Conservation (phyloP, 1,140 invertebrate genomes). For the Microplitis mediator region DNA sequence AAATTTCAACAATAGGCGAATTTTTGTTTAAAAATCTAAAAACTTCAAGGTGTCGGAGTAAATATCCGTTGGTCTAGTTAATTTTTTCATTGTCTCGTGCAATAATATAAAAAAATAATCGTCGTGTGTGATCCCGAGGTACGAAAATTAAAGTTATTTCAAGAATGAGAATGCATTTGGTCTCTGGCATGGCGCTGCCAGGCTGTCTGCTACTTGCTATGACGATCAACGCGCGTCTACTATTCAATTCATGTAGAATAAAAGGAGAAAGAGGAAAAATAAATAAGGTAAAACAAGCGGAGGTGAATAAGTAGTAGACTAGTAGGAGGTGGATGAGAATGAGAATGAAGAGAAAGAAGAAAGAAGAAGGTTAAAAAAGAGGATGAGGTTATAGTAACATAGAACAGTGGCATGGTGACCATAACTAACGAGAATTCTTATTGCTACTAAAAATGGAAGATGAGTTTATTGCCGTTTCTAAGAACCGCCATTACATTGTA, state of each 20-base stretch:
- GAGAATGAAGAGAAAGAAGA: too few species aligned
- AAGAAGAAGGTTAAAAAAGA: too few species aligned
- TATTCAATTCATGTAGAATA: not conserved
- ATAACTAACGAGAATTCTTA: constrained; percentile 28
- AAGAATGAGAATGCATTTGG: constrained; percentile 23
- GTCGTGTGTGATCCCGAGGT: constrained; percentile 21
- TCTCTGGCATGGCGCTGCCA: constrained; percentile 24
- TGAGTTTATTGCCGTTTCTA: constrained; percentile 29
- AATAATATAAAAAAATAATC: constrained; percentile 9
- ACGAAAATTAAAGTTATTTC: constrained; percentile 23
- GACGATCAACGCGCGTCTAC: constrained; percentile 2
- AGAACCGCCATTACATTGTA: constrained; percentile 11
- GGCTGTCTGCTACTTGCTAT: constrained; percentile 25
- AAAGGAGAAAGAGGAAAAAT: not conserved
- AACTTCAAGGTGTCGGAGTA: too few species aligned
- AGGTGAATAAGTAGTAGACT: too few species aligned
- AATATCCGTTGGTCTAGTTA: too few species aligned
- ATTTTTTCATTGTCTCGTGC: not conserved
- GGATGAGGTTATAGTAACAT: too few species aligned
- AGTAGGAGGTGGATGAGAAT: not conserved
- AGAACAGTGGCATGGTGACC: constrained; percentile 14
- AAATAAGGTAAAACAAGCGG: too few species aligned
- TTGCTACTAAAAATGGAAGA: constrained; percentile 22
- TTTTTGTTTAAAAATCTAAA: too few species aligned
- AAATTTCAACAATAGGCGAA: too few species aligned